Evolutionary conservation across 2,888 invertebrate genomes (phyloP).

Genomic region (Parnassius apollo): DNA sequence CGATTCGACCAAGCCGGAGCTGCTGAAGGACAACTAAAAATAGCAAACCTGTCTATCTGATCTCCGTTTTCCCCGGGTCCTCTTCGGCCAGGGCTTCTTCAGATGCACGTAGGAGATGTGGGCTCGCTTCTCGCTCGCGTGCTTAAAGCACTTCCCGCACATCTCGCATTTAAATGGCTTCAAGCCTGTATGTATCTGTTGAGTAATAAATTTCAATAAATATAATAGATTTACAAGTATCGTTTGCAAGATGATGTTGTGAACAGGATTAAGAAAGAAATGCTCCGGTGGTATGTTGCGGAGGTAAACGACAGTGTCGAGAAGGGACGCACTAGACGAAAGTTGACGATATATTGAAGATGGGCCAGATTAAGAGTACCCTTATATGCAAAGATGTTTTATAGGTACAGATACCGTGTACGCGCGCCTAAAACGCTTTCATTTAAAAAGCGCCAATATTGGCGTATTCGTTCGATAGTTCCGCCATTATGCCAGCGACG

Average conservation of each 20-base stretch:
- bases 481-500: no score
- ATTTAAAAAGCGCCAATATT: no score
- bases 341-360: no score
- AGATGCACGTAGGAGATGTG: slow-evolving; percentile 69
- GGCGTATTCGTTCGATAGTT: no score
- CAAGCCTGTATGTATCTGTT: slow-evolving; percentile 61
- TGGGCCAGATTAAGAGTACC: no score
- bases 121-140: slow-evolving; percentile 65
- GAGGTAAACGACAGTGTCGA: background rate
- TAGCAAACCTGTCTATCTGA: slow-evolving; percentile 42
- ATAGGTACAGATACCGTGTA: no score
- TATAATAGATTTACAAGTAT: no score
- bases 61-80: slow-evolving; percentile 50
- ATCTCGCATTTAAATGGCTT: slow-evolving; percentile 37
- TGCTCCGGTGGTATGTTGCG: background rate
- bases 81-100: slow-evolving; percentile 74
- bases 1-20: background rate
- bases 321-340: background rate
- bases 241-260: no score
- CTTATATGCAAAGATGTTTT: no score
- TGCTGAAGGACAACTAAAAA: no score
- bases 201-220: background rate
- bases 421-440: no score
- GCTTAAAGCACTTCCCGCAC: slow-evolving; percentile 61
- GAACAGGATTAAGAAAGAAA: no score